A percentile compares a stretch with the other conserved stretches of the same genome.
phyloP scores from a whole-genome alignment of 2,888 invertebrate species.

The Miltochrista miniata region DNA sequence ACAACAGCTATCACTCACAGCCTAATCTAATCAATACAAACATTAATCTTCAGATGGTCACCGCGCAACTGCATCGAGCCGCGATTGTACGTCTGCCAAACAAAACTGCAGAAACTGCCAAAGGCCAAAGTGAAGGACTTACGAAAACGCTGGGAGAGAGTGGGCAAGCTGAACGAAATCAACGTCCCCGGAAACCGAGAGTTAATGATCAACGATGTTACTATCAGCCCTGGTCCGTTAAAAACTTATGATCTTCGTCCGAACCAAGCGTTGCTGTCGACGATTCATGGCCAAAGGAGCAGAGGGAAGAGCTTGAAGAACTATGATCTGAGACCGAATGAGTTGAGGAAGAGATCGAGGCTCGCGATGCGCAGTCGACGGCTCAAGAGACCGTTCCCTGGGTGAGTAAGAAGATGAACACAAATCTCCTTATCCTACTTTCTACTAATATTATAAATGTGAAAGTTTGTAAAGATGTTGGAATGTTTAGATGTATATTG shows the following conservation, averaged over 20 bases:
- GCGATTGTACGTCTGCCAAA: constrained; percentile 89
- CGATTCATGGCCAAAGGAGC: constrained; percentile 32
- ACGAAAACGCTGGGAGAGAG: constrained; percentile 73
- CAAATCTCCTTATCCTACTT: too few relatives aligned
- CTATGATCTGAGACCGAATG: constrained; percentile 52
- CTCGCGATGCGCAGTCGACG: constrained; percentile 52
- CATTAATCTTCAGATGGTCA: constrained; percentile 83
- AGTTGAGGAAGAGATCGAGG: constrained; percentile 59
- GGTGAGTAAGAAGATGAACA: constrained; percentile 55
- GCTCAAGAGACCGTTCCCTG: constrained; percentile 74
- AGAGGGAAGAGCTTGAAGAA: constrained; percentile 38
- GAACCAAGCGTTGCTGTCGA: constrained; percentile 32
- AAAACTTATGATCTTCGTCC: constrained; percentile 69
- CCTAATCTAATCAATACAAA: constrained; percentile 11
- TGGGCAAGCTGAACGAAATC: constrained; percentile 83
- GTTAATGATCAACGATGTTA: constrained; percentile 62
- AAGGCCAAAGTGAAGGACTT: constrained; percentile 75
- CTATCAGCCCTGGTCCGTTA: constrained; percentile 60
- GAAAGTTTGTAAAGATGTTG: too few relatives aligned
- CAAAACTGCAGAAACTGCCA: constrained; percentile 79
- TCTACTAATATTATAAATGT: too few relatives aligned
- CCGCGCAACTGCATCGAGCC: constrained; percentile 85
- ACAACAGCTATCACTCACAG: not conserved
- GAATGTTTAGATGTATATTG: too few relatives aligned
- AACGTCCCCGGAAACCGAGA: constrained; percentile 73